phyloP scores from a whole-genome alignment of 2,113 vertebrate genomes.

The Carollia perspicillata region DNA sequence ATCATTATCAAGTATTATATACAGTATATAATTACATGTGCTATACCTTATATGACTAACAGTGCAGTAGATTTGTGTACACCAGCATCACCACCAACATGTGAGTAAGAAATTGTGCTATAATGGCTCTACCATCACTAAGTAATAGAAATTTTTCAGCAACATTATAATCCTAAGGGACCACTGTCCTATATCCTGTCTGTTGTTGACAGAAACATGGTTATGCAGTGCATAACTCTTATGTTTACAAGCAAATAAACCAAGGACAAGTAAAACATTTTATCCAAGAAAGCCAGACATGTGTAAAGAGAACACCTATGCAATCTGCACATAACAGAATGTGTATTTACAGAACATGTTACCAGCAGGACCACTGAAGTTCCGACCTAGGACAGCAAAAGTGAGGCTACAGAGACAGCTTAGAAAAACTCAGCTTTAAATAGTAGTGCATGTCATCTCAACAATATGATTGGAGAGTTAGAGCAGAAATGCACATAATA shows the following conservation, averaged over 20 bases:
- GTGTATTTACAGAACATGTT: background rate
- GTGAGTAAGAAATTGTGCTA: background rate
- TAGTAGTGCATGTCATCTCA: no score
- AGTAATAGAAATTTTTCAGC: background rate
- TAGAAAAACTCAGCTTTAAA: background rate
- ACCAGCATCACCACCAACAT: background rate
- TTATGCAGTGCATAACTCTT: background rate
- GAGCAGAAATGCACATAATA: background rate
- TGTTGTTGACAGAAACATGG: background rate
- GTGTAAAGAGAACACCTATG: background rate
- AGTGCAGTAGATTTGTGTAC: background rate
- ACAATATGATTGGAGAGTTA: background rate
- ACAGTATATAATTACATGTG: background rate
- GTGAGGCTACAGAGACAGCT: rapidly evolving
- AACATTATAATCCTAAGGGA: background rate
- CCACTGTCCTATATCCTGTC: background rate
- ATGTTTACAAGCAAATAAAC: background rate
- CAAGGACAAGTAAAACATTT: no score
- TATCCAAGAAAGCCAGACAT: background rate
- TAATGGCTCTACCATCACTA: background rate
- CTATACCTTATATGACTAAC: background rate
- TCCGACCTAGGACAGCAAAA: background rate
- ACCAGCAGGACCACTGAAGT: background rate
- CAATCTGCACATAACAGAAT: background rate
- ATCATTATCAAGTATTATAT: background rate